Evolutionary conservation across 2,888 invertebrate species (phyloP).

Genomic region (Gymnosoma rotundatum): DNA sequence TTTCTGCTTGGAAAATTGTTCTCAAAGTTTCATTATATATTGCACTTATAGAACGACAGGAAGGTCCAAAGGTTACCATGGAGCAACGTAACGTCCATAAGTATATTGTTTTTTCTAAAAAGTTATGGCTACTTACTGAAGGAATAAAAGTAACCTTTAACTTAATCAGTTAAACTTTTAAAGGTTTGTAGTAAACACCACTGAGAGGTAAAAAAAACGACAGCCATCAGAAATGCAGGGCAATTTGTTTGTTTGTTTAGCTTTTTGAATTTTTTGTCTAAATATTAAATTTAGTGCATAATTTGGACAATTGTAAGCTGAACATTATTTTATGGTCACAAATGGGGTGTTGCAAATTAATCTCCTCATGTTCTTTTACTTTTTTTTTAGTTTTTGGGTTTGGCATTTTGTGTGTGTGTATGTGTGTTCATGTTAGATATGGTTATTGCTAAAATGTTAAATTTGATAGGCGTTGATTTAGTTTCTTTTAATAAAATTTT

Average conservation of each 20-base stretch:
- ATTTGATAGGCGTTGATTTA: conserved; percentile 55
- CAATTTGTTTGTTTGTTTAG: background rate
- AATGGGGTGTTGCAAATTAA: conserved; percentile 21
- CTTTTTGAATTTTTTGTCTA: background rate
- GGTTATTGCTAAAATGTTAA: conserved; percentile 9
- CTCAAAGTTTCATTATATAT: no score
- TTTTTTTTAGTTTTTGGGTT: conserved; percentile 21
- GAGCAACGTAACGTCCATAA: no score
- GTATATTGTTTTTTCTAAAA: no score
- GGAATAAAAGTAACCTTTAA: no score
- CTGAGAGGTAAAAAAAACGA: background rate
- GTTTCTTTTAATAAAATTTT: conserved; percentile 34
- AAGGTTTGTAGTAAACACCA: no score
- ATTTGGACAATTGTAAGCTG: conserved; percentile 14
- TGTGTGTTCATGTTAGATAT: background rate
- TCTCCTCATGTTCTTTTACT: background rate
- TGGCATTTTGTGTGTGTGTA: conserved; percentile 1
- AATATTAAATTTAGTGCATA: conserved; percentile 5
- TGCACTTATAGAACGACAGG: no score
- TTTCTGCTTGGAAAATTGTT: no score
- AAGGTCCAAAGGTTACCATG: no score
- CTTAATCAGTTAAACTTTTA: no score
- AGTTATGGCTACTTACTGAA: no score
- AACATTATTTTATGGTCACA: conserved; percentile 36
- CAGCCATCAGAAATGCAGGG: background rate